Evolutionary conservation across 1,140 invertebrate species (phyloP), one percentile per base, ranked within the genome.

Genomic region (Zaprionus capensis): DNA sequence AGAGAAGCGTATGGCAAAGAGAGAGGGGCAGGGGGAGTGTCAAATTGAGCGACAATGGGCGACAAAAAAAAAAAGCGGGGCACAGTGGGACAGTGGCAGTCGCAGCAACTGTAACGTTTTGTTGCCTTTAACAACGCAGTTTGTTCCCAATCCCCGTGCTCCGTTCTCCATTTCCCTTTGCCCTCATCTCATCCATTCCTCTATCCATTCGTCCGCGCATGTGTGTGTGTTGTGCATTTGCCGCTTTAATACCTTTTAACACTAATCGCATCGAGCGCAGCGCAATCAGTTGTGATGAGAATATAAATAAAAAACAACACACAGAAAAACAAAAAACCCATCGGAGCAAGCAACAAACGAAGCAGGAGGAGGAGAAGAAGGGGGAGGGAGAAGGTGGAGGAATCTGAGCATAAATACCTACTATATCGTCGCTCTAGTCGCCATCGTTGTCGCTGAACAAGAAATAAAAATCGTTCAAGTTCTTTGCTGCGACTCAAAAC

Each of bases 211-310:
- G 38, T 61, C 72, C 28, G 22, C 17, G 51, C 28, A 31, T 15
- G 4, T 69, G 44, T 53, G 24, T 62, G 26, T 41, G 83, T 66
- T 88, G 81, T 90, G 86, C 85, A 90, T 90, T 90, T 90, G 85
- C 85, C 85, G 85, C 85, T 90, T 90, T 90, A 90, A 90, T 90
- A 90, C 85, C 85, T 90, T 90, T 90, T 90, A 90, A 90, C 85
- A 90, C 85, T 90, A 90, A 90, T 90, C 85, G 85, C 85, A 90
- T 90, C 85, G 86, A 90, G 81, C 85, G 85, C 83, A 85, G 80
- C 81, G 85, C 85, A 90, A 90, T 90, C 85, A 90, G 86, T 90
- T 90, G 85, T 90, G 85, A 90, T 90, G 85, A 85, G 85, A 90
- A 90, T 90, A 90, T 90, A 90, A 90, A 90, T 90, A 90, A 82